Percentiles rank a stretch among this genome's conserved stretches.
Conservation (phyloP, 2,888 invertebrate genomes). For the Stenoptilia bipunctidactyla region DNA sequence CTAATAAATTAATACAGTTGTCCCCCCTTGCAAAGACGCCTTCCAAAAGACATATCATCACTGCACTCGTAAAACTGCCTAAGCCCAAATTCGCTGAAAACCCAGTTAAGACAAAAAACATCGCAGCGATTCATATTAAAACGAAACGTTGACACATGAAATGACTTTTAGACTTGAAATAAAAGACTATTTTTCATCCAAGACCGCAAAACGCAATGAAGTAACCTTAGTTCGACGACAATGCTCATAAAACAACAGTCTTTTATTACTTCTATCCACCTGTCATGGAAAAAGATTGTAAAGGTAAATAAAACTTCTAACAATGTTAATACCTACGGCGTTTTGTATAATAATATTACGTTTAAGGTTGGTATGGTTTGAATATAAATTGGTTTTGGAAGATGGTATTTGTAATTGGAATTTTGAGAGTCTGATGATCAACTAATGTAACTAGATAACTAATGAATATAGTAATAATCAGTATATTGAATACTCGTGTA, state of each 20-base stretch:
- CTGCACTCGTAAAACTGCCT: constrained; percentile 35
- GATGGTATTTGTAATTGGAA: too few species aligned
- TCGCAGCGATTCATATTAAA: too few species aligned
- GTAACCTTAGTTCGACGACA: constrained; percentile 41
- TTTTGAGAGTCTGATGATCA: too few species aligned
- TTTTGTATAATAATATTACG: constrained; percentile 1
- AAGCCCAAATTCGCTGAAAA: constrained; percentile 13
- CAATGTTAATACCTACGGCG: constrained; percentile 20
- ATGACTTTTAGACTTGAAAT: constrained; percentile 23
- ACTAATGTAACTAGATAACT: too few species aligned
- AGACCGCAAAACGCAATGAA: constrained; percentile 28
- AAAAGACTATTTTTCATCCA: constrained; percentile 18
- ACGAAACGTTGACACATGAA: constrained; percentile 8
- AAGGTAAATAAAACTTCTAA: constrained; percentile 20
- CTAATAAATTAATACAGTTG: too few species aligned
- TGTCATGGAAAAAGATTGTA: constrained; percentile 23
- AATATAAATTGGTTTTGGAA: too few species aligned
- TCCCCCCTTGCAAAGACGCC: too few species aligned
- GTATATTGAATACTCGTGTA: too few species aligned
- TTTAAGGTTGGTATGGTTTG: too few species aligned
- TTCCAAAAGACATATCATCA: constrained; percentile 13
- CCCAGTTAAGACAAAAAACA: too few species aligned
- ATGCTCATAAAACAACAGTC: constrained; percentile 41
- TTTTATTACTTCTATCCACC: constrained; percentile 40
- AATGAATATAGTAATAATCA: too few species aligned